Base-by-base conservation (phyloP, 2,113 vertebrate species). In the Chlamydotis undulata region DNA sequence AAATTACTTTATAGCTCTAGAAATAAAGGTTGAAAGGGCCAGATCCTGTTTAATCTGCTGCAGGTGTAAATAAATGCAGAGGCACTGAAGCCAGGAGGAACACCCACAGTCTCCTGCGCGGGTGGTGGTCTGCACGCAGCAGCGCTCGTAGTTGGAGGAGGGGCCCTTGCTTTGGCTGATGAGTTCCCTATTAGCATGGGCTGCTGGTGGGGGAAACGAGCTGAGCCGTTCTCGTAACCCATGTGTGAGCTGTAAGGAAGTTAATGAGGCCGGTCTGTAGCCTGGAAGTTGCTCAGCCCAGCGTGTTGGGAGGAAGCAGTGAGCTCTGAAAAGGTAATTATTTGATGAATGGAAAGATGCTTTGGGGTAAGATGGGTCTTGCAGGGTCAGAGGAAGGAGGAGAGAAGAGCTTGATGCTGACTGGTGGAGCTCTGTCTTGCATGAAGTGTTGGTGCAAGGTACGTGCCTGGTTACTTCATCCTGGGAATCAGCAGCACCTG, bases 181-280 rank as follows among this genome's bases (percentile, higher is more conserved):
- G 39, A 75, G 39, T 16, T 83, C 63, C 28, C 3, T 3, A 8
- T 88, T 56, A 31, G 52, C 18, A 13, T 5, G 21, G 31, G 29
- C 81, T 93, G 53, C 33, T 0, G 0, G 35, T 0, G 11, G 16
- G 60, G 65, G 10, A 55, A 65, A 55, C 0, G 4, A 75, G n/a
- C 43, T 47, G 31, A 70, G n/a, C 5, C 2, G 1, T 3, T 8
- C 29, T 52, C 2, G 2, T 28, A 43, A 28, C 15, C n/a, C 6
- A 4, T 1, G 23, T 45, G 35, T 49, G 92, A 74, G 47, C 39
- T 81, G 60, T 3, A 24, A 41, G 57, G 61, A 31, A 49, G n/a
- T 41, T 65, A 33, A 22, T 16, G 28, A 77, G 39, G 28, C 25
- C 63, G 43, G 3, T 60, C 8, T 50, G 28, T 13, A 70, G 35